Percentiles rank a stretch among this genome's conserved stretches.
Conservation (phyloP, 92 coral and sea anemone species). For the Epizoanthus illoricatus region DNA sequence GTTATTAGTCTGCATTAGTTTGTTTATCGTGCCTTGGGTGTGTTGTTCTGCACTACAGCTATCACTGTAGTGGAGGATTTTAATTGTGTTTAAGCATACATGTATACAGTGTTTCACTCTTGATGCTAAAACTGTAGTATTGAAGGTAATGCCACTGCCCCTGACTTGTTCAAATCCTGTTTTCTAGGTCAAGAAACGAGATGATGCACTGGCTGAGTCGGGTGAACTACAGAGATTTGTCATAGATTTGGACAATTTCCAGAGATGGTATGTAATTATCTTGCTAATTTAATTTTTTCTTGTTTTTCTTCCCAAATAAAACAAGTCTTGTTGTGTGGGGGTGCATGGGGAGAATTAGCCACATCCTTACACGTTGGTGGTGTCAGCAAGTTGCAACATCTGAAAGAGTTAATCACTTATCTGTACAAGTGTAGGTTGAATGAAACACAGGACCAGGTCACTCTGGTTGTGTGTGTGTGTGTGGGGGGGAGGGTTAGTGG, state of each 20-base stretch:
- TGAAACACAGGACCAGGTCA: too few species aligned
- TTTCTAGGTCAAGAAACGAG: slow-evolving; percentile 85
- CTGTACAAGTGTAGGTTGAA: too few species aligned
- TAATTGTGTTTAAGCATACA: too few species aligned
- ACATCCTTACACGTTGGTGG: neutral
- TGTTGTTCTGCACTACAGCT: too few species aligned
- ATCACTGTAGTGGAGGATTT: too few species aligned
- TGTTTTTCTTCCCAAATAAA: too few species aligned
- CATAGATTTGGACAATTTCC: slow-evolving; percentile 95
- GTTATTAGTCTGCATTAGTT: too few species aligned
- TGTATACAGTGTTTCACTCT: too few species aligned
- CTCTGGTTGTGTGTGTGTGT: too few species aligned
- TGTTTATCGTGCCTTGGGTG: too few species aligned
- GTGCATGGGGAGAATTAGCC: neutral
- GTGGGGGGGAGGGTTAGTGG: neutral
- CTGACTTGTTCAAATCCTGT: neutral
- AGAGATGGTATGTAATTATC: slow-evolving; percentile 70
- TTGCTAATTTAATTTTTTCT: neutral
- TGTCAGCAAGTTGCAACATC: neutral
- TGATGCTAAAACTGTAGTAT: neutral
- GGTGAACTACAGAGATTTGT: slow-evolving; percentile 97
- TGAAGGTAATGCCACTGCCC: neutral
- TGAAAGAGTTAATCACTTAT: neutral
- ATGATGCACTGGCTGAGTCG: slow-evolving; percentile 95
- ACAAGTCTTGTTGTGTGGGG: too few species aligned